Base-by-base conservation (phyloP, 2,888 invertebrate species). In the Dolichomitus sp. region DNA sequence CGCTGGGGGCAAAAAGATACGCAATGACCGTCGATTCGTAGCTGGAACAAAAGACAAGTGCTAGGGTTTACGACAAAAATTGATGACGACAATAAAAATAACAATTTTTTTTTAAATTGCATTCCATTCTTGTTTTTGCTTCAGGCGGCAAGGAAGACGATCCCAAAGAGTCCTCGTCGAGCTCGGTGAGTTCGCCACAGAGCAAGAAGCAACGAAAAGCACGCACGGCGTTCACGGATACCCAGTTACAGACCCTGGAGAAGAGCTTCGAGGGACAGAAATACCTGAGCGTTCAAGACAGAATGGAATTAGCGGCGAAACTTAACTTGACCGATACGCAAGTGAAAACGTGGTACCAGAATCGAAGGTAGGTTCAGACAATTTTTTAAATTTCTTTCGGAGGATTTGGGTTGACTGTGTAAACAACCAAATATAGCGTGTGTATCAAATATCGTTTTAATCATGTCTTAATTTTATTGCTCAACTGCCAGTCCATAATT, bases 331-430 rank as follows among this genome's bases (percentile, higher is more conserved):
- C 98, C 57, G 99, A 99, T 94, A 99, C 99, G 70, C 99, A 99
- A 95, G 99, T 99, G 93, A 99, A 99, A 94, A 99, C 99, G 90
- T 99, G 99, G 99, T 99, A 99, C 94, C 99, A 99, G 94, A 99
- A 99, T 94, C 95, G 99, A 95, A 96, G 99, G 99, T 98, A 94
- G 95, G 96, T 93, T 50, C 7, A 9, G 5, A 40, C 9, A 40
- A 54, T n/a, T 61, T 19, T 40, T 37, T 7, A 23, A 23, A 23
- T 23, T 23, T 6, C 6, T 33, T 6, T 33, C 6, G 6, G 33
- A 4, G 5, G 33, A 33, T 4, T 33, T 33, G 33, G 7, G 2
- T 6, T 0, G 4, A 0, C 0, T 33, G 7, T 6, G 7, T 0
- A 33, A 4, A 33, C 33, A 7, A 6, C 7, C 33, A 33, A 33